Evolutionary conservation across 2,888 invertebrate genomes (phyloP), one percentile per base, ranked within the genome.

Genomic region (Yponomeuta malinellus): DNA sequence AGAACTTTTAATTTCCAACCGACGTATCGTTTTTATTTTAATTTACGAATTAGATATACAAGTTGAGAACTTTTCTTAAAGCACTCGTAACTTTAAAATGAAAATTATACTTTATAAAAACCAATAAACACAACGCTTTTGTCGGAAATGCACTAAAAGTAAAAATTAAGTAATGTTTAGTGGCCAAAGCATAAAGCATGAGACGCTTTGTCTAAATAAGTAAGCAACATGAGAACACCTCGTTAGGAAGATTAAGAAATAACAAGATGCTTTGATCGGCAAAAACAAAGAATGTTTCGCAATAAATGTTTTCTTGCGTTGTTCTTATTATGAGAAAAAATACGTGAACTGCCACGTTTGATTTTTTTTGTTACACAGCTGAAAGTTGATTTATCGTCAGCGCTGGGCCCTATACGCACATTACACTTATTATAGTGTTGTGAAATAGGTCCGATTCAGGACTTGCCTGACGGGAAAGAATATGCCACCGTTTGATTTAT

Each of bases 371-470:
- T 59, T 59, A 59, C 52, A 59, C 52, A 59, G 52, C 52, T 59
- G 15, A 59, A 59, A 59, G 52, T 15, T 59, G 52, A 59, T 59
- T 59, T 59, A 59, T 59, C 52, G 52, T 59, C 52, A 15, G 4
- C 12, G 52, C 15, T 59, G 52, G 52, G 52, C 52, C 52, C 15
- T 15, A 59, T 59, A 59, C 52, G 15, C 52, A 59, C 52, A 59
- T 59, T 59, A 59, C 52, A 59, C 52, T 9, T 59, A 9, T 59
- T 59, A 9, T 59, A 59, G 52, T 59, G 15, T 59, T 59, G 52
- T 59, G 52, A 59, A 59, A 59, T 59, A 59, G 52, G 52, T 59
- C 52, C 52, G 52, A 59, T 59, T 59, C 12, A 59, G 52, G 52
- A 59, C 52, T 59, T 59, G 52, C 52, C 52, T 59, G 52, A 59